These are phyloP conservation scores for Coccyzus lansbergi DNA, from an alignment of 2,797 vertebrate species.

Conservation along the genomic window DNA sequence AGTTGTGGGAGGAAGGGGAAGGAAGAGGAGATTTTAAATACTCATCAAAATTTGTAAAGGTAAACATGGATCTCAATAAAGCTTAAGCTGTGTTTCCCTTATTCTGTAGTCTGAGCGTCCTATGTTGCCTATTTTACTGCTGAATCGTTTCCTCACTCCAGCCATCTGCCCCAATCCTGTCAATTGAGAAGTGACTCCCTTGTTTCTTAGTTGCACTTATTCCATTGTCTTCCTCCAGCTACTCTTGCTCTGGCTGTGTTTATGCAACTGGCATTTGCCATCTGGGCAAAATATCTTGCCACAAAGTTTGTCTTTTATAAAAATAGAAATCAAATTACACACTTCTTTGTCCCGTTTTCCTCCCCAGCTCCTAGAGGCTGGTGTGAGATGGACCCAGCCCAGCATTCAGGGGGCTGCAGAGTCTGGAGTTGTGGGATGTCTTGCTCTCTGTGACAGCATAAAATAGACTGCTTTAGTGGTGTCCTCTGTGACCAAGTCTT, in stretches of 20 bases:
- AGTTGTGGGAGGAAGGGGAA: not conserved
- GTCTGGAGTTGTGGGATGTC: not conserved
- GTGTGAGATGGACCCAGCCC: not conserved
- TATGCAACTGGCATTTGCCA: not conserved
- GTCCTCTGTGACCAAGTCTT: not conserved
- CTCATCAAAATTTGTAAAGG: not conserved
- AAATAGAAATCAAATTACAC: not conserved
- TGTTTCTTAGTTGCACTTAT: not conserved
- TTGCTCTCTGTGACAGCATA: not conserved
- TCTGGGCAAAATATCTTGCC: not conserved
- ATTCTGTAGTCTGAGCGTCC: not conserved
- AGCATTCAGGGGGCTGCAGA: not conserved
- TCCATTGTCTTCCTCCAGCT: not conserved
- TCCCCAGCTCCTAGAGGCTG: not conserved
- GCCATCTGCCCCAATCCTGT: not conserved
- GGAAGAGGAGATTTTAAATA: not conserved
- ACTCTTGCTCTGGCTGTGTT: conserved; percentile 7
- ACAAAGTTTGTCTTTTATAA: not conserved
- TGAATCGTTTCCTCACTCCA: not conserved
- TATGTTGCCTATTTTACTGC: not conserved
- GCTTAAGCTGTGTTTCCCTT: not conserved
- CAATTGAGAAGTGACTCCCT: not conserved
- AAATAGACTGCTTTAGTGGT: not conserved
- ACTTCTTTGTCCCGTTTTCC: rapidly evolving
- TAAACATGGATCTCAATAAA: not conserved